Evolutionary conservation across 1,140 invertebrate genomes (phyloP).

Genomic region (Protaetia brevitarsis): DNA sequence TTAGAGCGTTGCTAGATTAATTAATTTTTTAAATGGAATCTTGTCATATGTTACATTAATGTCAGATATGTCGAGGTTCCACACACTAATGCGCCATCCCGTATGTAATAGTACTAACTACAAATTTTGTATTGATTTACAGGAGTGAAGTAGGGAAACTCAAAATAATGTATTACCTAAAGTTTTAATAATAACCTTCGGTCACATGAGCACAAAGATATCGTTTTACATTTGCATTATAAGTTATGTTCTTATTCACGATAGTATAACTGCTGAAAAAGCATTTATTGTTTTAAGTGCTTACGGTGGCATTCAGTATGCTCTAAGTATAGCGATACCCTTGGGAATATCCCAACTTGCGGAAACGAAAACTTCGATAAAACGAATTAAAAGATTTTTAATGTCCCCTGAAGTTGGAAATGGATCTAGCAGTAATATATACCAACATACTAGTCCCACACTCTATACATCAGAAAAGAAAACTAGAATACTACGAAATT

Average conservation of each 20-base stretch:
- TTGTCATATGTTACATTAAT: too few species aligned
- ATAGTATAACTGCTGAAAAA: constrained; percentile 68
- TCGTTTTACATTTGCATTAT: constrained; percentile 55
- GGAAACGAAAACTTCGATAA: constrained; percentile 55
- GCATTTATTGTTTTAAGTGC: constrained; percentile 74
- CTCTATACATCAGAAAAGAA: constrained; percentile 20
- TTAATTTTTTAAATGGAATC: too few species aligned
- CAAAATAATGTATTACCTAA: constrained; percentile 24
- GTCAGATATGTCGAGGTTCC: too few species aligned
- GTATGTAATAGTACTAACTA: too few species aligned
- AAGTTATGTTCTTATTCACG: constrained; percentile 64
- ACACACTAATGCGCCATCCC: too few species aligned
- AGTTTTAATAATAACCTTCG: constrained; percentile 13
- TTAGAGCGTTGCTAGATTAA: too few species aligned
- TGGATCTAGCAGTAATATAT: neutral
- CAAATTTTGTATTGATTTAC: constrained; percentile 10
- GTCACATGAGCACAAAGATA: constrained; percentile 13
- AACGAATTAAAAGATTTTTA: constrained; percentile 63
- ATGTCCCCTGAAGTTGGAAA: constrained; percentile 54
- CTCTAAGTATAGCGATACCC: constrained; percentile 71
- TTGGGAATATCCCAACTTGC: constrained; percentile 59
- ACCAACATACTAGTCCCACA: constrained; percentile 23
- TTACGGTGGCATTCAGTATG: constrained; percentile 67
- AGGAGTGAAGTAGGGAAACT: constrained; percentile 25
- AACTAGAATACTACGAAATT: neutral